A percentile compares a stretch with the other conserved stretches of the same genome.
phyloP scores from a whole-genome alignment of 2,113 vertebrate genomes.

The Petromus typicus region DNA sequence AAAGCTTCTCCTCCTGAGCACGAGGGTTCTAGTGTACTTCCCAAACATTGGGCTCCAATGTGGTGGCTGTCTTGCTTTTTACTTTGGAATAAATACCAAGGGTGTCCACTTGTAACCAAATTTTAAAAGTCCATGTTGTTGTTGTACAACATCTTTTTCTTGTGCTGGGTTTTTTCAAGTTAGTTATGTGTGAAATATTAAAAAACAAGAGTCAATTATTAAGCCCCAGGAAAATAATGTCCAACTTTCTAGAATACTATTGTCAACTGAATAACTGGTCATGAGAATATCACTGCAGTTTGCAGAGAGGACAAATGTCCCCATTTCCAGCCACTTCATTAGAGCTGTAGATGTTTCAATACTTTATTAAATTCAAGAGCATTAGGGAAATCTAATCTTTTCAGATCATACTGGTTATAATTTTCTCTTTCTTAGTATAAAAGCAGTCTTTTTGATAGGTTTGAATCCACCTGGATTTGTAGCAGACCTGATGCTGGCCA shows the following conservation, averaged over 20 bases:
- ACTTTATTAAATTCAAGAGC: slow-evolving; percentile 81
- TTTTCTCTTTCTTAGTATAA: slow-evolving; percentile 89
- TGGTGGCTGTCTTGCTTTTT: slow-evolving; percentile 98
- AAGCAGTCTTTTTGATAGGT: slow-evolving; percentile 68
- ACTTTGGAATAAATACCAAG: slow-evolving; percentile 92
- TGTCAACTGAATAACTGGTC: slow-evolving; percentile 95
- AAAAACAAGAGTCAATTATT: slow-evolving; percentile 91
- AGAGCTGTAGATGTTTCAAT: slow-evolving; percentile 90
- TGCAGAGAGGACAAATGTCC: slow-evolving; percentile 94
- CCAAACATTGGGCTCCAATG: slow-evolving; percentile 93
- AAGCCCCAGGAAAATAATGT: slow-evolving; percentile 82
- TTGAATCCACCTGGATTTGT: slow-evolving; percentile 98
- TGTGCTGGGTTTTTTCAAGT: slow-evolving; percentile 89
- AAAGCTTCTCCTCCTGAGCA: slow-evolving; percentile 87
- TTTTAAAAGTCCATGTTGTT: slow-evolving; percentile 81
- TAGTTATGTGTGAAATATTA: slow-evolving; percentile 92
- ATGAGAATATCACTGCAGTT: slow-evolving; percentile 96
- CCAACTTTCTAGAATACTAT: slow-evolving; percentile 86
- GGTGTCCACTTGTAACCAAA: slow-evolving; percentile 92
- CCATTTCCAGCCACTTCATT: slow-evolving; percentile 91
- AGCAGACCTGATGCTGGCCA: slow-evolving; percentile 93
- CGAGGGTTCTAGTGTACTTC: slow-evolving; percentile 93
- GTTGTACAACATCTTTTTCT: slow-evolving; percentile 83
- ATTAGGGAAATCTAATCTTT: slow-evolving; percentile 96
- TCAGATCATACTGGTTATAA: slow-evolving; percentile 90